Conservation (phyloP, 1,140 invertebrate species). For the Cepaea nemoralis region DNA sequence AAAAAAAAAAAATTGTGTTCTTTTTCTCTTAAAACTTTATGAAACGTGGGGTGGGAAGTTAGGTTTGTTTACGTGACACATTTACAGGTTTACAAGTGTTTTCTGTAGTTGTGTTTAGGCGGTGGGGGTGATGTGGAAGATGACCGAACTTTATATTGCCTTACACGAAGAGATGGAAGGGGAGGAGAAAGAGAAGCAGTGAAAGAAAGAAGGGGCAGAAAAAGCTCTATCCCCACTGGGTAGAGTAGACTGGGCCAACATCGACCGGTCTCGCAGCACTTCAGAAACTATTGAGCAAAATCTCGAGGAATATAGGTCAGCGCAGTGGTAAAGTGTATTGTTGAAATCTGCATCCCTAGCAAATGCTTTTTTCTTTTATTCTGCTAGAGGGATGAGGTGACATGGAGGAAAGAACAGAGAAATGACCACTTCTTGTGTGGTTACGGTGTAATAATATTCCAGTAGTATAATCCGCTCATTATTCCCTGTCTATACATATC, state of each 20-base stretch:
- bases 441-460: too few species aligned
- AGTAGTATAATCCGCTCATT: too few species aligned
- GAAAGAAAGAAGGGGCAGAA: background rate
- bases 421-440: background rate
- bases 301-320: constrained; percentile 61
- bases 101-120: background rate
- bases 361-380: constrained; percentile 12
- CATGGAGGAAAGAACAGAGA: background rate
- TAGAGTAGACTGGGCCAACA: constrained; percentile 40
- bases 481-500: too few species aligned
- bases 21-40: background rate
- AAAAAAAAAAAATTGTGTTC: background rate
- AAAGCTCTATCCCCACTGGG: background rate
- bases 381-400: background rate
- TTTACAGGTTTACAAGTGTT: background rate
- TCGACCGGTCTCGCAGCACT: constrained; percentile 56
- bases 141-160: background rate
- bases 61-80: background rate
- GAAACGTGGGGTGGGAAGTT: background rate
- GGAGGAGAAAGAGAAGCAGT: background rate
- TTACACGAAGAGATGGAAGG: background rate
- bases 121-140: background rate
- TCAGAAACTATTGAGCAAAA: constrained; percentile 62
- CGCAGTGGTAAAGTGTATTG: constrained; percentile 55
- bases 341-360: constrained; percentile 45